Base-by-base conservation (phyloP, 2,888 invertebrate species). In the Archaeoteleia sp. region DNA sequence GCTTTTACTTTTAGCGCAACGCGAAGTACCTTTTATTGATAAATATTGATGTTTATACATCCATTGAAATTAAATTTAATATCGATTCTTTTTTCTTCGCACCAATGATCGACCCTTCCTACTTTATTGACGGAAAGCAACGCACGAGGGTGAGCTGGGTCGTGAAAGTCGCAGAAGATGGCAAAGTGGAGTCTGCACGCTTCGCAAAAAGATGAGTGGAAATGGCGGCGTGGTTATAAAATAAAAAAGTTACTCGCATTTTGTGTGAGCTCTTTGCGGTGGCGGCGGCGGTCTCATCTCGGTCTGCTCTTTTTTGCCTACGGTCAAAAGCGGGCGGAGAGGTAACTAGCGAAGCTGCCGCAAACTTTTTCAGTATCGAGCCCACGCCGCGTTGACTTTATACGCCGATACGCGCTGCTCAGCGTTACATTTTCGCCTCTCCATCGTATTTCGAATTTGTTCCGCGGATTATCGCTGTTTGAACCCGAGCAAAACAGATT, bases 211-310 rank as follows among this genome's bases (percentile, higher is more conserved):
- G 17, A 49, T 29, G 27, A 51, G 42, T 40, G 43, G 62, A 57
- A 45, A 45, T 37, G 34, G 54, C 37, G 51, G 34, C 39, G 48
- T 51, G 61, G 61, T 46, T 63, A 48, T 65, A 57, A 65, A 67
- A 70, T 67, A 53, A 58, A 66, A 37, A 37, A 15, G 15, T 13
- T 34, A n/a, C n/a, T 48, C 40, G 30, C 14, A 39, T 46, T 43
- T 46, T 29, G 13, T 9, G 68, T 40, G 61, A 54, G 29, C 40
- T 29, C 27, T 20, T 30, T n/a, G 13, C 7, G 2, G 2, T 13
- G 1, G 37, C 20, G 20, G 2, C 20, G 20, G 20, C 20, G 5
- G 20, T 5, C 20, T 5, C 20, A 5, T 20, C 20, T 20, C 5
- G 20, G 5, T 20, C 20, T 9, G n/a, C 17, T 40, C 10, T 12